Base-by-base conservation (phyloP, 2,797 vertebrate genomes). In the Perodicticus potto region DNA sequence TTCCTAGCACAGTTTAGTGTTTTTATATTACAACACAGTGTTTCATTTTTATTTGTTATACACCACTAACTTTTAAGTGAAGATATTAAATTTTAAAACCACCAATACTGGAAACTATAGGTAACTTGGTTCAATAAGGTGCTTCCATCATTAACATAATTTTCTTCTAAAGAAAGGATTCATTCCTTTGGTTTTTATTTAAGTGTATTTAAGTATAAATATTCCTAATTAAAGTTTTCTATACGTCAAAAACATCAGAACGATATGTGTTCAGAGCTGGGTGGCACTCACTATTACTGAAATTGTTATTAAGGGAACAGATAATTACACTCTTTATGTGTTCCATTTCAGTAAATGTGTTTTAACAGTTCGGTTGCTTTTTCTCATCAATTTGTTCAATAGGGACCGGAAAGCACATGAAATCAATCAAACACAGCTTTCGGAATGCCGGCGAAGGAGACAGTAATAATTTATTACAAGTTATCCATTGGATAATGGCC, bases 361-460 rank as follows among this genome's bases (percentile, higher is more conserved):
- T 91, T 96, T 94, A 91, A 81, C 32, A 95, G 37, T 82, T 96
- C 72, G 82, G 76, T 20, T 96, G 93, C 82, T 93, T 96, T 96
- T 96, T 96, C 93, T 83, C 88, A 95, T 61, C 72, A 93, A 83
- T 96, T 92, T 96, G 73, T 93, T 96, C 53, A 95, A 97, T 53
- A 90, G 93, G 83, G 59, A 94, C 45, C 73, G 61, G 70, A 93
- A 97, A 95, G 94, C 55, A 84, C 49, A 96, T 61, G 55, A 95
- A 95, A 91, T 96, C 94, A 97, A 91, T 97, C 94, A 96, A 96
- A 96, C 53, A 76, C 87, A 55, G 57, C 53, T 87, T 97, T 96
- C 86, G 82, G 57, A 97, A 93, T 67, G 65, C 85, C 45, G 73
- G 65, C 49, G 89, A 95, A 92, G 65, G 43, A 93, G 69, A 94